These are phyloP conservation scores for Zaprionus camerounensis DNA, from an alignment of 1,140 invertebrate species.

Conservation along the genomic window DNA sequence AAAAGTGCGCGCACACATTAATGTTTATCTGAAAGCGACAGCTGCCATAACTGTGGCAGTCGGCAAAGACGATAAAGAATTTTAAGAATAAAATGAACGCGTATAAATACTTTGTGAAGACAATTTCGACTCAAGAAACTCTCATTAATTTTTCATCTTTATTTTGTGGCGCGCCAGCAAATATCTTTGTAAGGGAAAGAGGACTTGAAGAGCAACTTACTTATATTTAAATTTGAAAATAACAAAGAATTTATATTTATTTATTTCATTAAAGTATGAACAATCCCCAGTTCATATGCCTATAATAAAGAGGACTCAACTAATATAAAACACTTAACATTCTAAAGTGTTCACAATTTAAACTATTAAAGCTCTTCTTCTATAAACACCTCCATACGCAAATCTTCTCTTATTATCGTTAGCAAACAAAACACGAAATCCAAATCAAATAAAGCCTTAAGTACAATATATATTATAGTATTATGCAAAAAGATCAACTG, in stretches of 20 bases:
- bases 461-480: background rate
- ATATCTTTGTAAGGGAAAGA: background rate
- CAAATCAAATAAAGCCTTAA: background rate
- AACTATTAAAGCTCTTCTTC: background rate
- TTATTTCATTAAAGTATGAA: too few species aligned
- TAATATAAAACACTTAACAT: background rate
- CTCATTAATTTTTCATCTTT: constrained; percentile 14
- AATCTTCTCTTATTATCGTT: background rate
- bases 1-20: constrained; percentile 57
- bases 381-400: background rate
- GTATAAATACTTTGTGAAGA: constrained; percentile 9
- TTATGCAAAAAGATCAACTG: constrained; percentile 27
- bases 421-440: background rate
- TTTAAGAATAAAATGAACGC: background rate
- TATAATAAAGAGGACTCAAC: too few species aligned
- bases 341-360: background rate
- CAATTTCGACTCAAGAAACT: background rate
- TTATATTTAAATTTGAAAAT: background rate
- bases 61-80: background rate
- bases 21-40: constrained; percentile 70
- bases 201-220: background rate
- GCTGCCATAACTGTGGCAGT: constrained; percentile 34
- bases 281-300: too few species aligned
- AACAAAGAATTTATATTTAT: background rate
- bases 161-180: background rate